Evolutionary conservation across 2,113 vertebrate genomes (phyloP), one percentile per base, ranked within the genome.

Genomic region (Furnarius figulus): DNA sequence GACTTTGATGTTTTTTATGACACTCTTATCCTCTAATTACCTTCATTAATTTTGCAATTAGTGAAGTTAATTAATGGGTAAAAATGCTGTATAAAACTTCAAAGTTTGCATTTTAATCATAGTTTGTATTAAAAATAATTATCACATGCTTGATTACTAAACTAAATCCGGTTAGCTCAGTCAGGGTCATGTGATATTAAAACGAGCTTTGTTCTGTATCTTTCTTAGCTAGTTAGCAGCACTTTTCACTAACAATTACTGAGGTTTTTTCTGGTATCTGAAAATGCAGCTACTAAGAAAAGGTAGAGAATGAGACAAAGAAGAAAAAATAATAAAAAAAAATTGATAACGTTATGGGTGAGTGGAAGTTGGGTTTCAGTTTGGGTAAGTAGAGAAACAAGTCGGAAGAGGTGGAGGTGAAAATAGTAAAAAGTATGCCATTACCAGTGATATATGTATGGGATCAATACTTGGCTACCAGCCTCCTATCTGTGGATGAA

Each of bases 41-140:
- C 95, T 96, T 47, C 82, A 98, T 65, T 97, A 97, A 71, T 96
- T 96, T 94, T 96, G 81, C 73, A 96, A 96, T 97, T 97, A 96
- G 24, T 95, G 90, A 66, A 97, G 95, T 97, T 97, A 98, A 98
- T 98, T 97, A 97, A 77, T 97, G 85, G 87, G 76, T 92, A 94
- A 98, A 97, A 98, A 97, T 97, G 53, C 86, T 58, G 12, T 97
- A 95, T 97, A 97, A 98, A 98, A 97, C 97, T 97, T 98, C 98
- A 98, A 98, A 98, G 96, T 97, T 93, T 93, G 53, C 71, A 95
- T 97, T 97, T 98, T 98, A 98, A 97, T 97, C 95, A 96, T 93
- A 95, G 93, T 97, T 97, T 97, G 46, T 85, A 82, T 94, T 94
- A 85, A 91, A 98, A 97, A 96, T 96, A 98, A 97, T 95, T 96